A percentile compares a stretch with the other conserved stretches of the same genome.
phyloP scores from a whole-genome alignment of 1,140 invertebrate species.

The Megalopta genalis region DNA sequence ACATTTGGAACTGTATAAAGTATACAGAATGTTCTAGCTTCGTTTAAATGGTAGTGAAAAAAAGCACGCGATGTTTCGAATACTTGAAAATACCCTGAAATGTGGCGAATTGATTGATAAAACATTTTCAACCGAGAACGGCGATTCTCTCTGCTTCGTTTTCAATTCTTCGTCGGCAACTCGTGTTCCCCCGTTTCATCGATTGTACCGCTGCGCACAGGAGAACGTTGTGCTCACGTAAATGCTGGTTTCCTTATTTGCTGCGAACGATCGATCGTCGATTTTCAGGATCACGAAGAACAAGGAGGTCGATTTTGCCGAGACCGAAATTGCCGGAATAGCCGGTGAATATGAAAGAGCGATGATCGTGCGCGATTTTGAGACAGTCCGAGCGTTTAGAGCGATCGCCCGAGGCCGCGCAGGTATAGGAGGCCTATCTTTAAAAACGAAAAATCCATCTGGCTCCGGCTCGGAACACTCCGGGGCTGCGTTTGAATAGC shows the following conservation, averaged over 20 bases:
- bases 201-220: too few species aligned
- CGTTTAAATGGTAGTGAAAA: too few species aligned
- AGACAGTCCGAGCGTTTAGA: slow-evolving; percentile 42
- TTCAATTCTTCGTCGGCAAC: too few species aligned
- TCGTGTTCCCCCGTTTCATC: too few species aligned
- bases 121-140: too few species aligned
- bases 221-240: neutral
- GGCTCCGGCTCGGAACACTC: slow-evolving; percentile 44
- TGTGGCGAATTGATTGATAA: too few species aligned
- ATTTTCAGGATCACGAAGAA: neutral
- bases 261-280: neutral
- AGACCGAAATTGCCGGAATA: neutral
- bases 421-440: slow-evolving; percentile 20
- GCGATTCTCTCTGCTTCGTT: too few species aligned
- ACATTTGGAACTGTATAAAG: too few species aligned
- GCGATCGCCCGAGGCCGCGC: slow-evolving; percentile 19
- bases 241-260: neutral
- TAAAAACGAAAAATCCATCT: slow-evolving; percentile 46
- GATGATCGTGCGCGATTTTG: slow-evolving; percentile 43
- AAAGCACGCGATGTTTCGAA: too few species aligned
- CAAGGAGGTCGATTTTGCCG: neutral
- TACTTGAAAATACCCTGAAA: too few species aligned
- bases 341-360: slow-evolving; percentile 7
- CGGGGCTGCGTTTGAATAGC: slow-evolving; percentile 60
- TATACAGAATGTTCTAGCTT: too few species aligned